Base-by-base conservation (phyloP, 2,888 invertebrate genomes). In the Yponomeuta plumbellus region DNA sequence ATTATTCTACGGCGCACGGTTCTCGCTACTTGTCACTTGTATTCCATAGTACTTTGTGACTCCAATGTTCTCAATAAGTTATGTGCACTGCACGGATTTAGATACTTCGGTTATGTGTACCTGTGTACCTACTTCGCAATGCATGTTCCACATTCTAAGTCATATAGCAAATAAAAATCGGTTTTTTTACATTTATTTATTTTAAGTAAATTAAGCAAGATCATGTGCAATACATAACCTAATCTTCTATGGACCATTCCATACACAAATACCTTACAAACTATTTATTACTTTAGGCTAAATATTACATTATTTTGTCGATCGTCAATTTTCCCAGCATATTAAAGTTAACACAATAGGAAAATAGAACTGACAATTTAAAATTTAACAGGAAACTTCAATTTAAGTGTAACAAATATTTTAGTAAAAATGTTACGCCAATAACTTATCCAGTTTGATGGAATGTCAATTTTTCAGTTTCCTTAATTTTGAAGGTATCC, bases 151-250 rank as follows among this genome's bases (percentile, higher is more conserved):
- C 17, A 52, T 52, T 17, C 44, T 52, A 52, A 52, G 17, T 44
- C 13, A 2, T 13, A 5, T 39, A 39, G 5, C 11, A 52, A 71
- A 70, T 72, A 74, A 76, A 74, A 76, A 4, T 20, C 22, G 21
- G 2, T 4, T 58, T 21, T 21, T 58, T 58, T 58, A 58, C 58
- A 58, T 58, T 11, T 21, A 58, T 58, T 58, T 58, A 58, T 58
- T 58, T 21, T 8, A 21, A 22, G 21, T 21, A 58, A 21, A 21
- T 58, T 21, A 58, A 20, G 21, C 22, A 58, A 58, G 58, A 58
- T 58, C 58, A 58, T 58, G 58, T 22, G 58, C 21, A 21, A 58
- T 58, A 58, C 21, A 58, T 21, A 20, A 21, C 58, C 20, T 58
- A 58, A 58, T 58, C 21, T 58, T 58, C 21, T 58, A 58, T 58